phyloP scores from a whole-genome alignment of 1,140 invertebrate genomes.

The Pseudachorutes palmiensis region DNA sequence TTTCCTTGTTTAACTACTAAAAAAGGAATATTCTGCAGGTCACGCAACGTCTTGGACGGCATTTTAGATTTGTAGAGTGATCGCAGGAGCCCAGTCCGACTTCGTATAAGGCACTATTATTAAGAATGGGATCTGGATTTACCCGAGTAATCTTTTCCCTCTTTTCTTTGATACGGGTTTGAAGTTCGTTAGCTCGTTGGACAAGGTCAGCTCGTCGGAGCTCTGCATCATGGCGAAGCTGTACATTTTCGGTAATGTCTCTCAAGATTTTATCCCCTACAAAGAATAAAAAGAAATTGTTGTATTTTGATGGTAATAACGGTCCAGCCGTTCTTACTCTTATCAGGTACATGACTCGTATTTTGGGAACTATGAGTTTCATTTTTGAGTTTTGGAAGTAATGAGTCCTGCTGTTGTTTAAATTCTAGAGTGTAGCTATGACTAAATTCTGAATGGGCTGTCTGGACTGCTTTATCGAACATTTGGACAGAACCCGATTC shows the following conservation, averaged over 20 bases:
- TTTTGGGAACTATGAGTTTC: too few species aligned
- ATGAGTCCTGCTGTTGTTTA: slow-evolving; percentile 15
- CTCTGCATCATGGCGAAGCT: slow-evolving; percentile 37
- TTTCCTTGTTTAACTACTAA: too few species aligned
- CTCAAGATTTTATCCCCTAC: slow-evolving; percentile 37
- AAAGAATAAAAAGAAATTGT: slow-evolving; percentile 12
- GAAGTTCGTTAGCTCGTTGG: slow-evolving; percentile 38
- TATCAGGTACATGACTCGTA: not conserved
- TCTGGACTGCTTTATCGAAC: slow-evolving; percentile 36
- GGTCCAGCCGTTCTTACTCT: not conserved
- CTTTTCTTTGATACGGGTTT: slow-evolving; percentile 36
- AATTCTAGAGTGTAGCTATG: not conserved
- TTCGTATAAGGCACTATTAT: too few species aligned
- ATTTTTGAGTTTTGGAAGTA: not conserved
- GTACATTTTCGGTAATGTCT: slow-evolving; percentile 38
- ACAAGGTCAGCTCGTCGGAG: slow-evolving; percentile 36
- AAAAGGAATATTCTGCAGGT: too few species aligned
- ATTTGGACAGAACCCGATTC: slow-evolving; percentile 36
- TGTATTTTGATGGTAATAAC: not conserved
- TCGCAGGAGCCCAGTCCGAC: too few species aligned
- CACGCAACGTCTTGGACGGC: too few species aligned
- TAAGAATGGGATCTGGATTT: slow-evolving; percentile 2
- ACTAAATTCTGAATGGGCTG: slow-evolving; percentile 10
- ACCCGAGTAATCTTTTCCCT: slow-evolving; percentile 38
- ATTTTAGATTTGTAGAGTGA: too few species aligned